These are phyloP conservation scores for Alfaro cultratus DNA, from an alignment of 2,797 vertebrate species.

Conservation along the genomic window DNA sequence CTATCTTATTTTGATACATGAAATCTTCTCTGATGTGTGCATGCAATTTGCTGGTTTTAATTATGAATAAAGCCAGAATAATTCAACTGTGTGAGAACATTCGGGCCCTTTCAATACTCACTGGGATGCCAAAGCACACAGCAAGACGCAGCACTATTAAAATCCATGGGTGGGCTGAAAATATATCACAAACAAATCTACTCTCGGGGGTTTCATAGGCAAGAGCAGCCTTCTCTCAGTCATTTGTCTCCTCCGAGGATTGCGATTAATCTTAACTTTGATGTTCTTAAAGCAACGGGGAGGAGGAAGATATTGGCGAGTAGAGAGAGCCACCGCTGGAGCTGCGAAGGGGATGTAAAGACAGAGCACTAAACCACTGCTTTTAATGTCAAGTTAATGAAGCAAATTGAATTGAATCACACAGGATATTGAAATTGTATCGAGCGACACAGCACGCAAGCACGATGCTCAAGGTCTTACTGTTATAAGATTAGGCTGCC, in stretches of 20 bases:
- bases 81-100: conserved; percentile 60
- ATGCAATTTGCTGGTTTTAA: conserved; percentile 17
- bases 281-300: conserved; percentile 64
- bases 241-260: conserved; percentile 53
- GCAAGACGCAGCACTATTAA: conserved; percentile 58
- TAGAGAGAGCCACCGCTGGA: conserved; percentile 32
- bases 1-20: background rate
- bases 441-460: conserved; percentile 35
- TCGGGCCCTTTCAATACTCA: conserved; percentile 55
- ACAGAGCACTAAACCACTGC: conserved; percentile 23
- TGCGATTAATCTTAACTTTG: conserved; percentile 69
- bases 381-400: conserved; percentile 66
- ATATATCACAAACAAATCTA: conserved; percentile 57
- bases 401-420: conserved; percentile 61
- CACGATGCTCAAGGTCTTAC: conserved; percentile 18
- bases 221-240: conserved; percentile 52
- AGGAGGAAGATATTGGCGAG: conserved; percentile 46
- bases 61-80: conserved; percentile 57
- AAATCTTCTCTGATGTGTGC: background rate
- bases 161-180: conserved; percentile 63
- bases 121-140: conserved; percentile 69
- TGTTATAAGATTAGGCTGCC: conserved; percentile 29
- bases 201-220: conserved; percentile 45
- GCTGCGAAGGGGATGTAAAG: conserved; percentile 47
- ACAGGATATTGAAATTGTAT: conserved; percentile 46